These are phyloP conservation scores for Lucilia cuprina DNA, from an alignment of 1,140 invertebrate species.

Conservation along the genomic window DNA sequence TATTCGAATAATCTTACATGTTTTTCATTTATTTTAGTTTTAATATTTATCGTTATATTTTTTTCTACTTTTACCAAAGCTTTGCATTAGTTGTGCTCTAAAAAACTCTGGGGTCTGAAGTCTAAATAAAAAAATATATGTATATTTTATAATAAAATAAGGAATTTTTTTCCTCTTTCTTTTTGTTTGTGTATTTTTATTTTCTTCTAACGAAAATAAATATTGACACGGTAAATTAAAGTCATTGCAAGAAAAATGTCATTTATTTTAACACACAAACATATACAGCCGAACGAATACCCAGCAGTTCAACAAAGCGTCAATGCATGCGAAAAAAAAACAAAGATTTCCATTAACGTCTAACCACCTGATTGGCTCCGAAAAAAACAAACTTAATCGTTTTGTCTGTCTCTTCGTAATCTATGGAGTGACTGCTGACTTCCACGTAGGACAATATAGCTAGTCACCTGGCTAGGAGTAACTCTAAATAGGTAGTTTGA, in stretches of 20 bases:
- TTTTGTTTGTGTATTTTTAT: background rate
- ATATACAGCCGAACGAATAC: no score
- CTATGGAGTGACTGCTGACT: no score
- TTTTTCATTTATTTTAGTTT: background rate
- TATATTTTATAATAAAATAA: background rate
- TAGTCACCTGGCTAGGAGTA: no score
- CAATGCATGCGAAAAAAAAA: no score
- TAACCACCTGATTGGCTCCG: no score
- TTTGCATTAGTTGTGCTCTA: slow-evolving; percentile 6
- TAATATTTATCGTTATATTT: background rate
- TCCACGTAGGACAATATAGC: no score
- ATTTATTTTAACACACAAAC: slow-evolving; percentile 14
- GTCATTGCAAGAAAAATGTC: slow-evolving; percentile 32
- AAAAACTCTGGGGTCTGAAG: background rate
- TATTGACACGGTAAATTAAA: slow-evolving; percentile 33
- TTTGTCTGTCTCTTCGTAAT: no score
- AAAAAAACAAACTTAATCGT: no score
- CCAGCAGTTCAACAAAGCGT: no score
- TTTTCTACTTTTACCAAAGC: background rate
- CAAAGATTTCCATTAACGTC: no score
- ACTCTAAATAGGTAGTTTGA: no score
- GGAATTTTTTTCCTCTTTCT: background rate
- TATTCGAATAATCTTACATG: no score
- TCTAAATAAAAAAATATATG: background rate
- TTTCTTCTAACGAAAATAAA: slow-evolving; percentile 31